Conservation (phyloP, 2,113 vertebrate species). For the Hippopotamus amphibius region DNA sequence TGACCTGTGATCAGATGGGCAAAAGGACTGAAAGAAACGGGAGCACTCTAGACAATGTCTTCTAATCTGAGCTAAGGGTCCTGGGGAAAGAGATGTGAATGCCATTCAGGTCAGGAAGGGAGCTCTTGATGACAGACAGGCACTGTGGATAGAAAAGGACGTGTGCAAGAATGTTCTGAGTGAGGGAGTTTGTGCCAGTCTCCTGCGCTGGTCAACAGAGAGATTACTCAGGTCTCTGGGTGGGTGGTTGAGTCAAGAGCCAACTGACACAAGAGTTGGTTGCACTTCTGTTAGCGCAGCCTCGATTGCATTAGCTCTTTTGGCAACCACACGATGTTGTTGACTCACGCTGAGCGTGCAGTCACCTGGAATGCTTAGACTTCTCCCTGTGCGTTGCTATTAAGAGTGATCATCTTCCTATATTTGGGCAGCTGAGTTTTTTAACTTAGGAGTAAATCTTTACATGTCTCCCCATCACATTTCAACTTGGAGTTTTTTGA, state of each 20-base stretch:
- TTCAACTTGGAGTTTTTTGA: not conserved
- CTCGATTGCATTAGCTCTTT: not conserved
- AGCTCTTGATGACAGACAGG: not conserved
- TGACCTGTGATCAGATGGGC: not conserved
- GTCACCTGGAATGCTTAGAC: not conserved
- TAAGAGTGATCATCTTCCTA: not conserved
- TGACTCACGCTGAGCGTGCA: not conserved
- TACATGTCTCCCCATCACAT: not conserved
- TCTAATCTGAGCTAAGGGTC: not conserved
- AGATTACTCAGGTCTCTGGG: not conserved
- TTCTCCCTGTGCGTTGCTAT: not conserved
- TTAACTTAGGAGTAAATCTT: not conserved
- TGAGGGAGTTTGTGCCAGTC: not conserved
- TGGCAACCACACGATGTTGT: not conserved
- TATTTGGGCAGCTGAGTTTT: not conserved
- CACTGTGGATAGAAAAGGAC: not conserved
- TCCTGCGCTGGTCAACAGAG: not conserved
- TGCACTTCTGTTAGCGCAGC: not conserved
- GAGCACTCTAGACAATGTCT: not conserved
- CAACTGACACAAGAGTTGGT: not conserved
- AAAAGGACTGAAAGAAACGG: not conserved
- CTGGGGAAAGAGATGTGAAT: not conserved
- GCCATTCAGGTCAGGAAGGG: not conserved
- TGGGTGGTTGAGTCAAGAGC: not conserved
- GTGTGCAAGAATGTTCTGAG: not conserved